Percentiles rank a stretch among this genome's conserved stretches.
These are phyloP conservation scores for Agapornis canus DNA, from an alignment of 2,797 vertebrate species.

Conservation along the genomic window DNA sequence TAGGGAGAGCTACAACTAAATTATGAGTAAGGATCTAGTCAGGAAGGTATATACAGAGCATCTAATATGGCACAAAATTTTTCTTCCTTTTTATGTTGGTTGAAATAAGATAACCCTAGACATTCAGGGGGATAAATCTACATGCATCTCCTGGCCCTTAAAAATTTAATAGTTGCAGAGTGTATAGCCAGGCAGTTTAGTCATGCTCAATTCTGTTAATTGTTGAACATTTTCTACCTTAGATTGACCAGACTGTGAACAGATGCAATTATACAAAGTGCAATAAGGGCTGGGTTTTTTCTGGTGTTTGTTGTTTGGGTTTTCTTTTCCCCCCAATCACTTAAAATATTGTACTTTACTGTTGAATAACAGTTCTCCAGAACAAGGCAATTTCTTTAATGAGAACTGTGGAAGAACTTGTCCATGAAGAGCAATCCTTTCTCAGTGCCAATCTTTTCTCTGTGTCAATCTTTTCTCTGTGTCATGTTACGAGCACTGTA, in stretches of 20 bases:
- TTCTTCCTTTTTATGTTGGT: background rate
- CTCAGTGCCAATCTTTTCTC: background rate
- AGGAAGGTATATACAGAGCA: background rate
- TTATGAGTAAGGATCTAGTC: background rate
- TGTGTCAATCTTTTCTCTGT: background rate
- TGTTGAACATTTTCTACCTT: background rate
- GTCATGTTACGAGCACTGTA: background rate
- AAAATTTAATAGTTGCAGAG: background rate
- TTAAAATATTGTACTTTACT: background rate
- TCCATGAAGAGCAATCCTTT: background rate
- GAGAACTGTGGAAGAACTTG: background rate
- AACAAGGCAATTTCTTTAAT: background rate
- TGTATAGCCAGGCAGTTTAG: background rate
- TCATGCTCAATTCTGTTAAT: background rate
- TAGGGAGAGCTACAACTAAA: background rate
- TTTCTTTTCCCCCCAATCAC: background rate
- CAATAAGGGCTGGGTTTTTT: background rate
- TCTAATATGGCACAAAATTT: background rate
- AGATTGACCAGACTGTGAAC: background rate
- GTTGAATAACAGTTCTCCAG: background rate
- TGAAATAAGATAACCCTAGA: background rate
- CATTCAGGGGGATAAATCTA: background rate
- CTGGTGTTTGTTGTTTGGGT: accelerated
- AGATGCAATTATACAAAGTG: background rate
- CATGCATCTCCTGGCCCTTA: background rate